These are phyloP conservation scores for Parnassius orleans DNA, from an alignment of 2,888 invertebrate species.

Conservation along the genomic window DNA sequence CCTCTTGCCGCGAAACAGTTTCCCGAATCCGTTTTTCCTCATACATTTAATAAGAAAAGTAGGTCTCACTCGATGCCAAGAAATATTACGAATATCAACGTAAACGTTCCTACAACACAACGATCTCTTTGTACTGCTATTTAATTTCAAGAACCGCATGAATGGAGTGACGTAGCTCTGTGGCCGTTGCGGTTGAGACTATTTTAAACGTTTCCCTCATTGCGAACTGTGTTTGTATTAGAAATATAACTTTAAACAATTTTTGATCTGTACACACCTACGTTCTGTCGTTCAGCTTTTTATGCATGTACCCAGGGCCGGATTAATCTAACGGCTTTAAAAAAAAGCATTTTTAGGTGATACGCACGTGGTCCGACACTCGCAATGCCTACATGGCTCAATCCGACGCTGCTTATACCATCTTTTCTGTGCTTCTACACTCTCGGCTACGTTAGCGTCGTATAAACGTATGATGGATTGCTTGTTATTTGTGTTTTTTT, in stretches of 20 bases:
- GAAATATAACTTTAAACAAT: not conserved
- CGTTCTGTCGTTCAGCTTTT: too few relatives aligned
- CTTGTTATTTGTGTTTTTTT: too few relatives aligned
- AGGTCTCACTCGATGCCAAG: conserved; percentile 11
- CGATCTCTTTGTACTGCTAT: conserved; percentile 11
- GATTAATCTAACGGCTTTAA: too few relatives aligned
- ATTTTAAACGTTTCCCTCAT: conserved; percentile 16
- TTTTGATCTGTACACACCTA: too few relatives aligned
- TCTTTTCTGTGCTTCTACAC: too few relatives aligned
- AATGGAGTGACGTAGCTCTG: conserved; percentile 12
- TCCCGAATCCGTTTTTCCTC: conserved; percentile 15
- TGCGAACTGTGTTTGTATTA: not conserved
- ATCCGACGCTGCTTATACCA: too few relatives aligned
- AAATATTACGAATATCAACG: conserved; percentile 10
- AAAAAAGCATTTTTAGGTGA: too few relatives aligned
- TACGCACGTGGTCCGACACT: too few relatives aligned
- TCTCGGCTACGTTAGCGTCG: too few relatives aligned
- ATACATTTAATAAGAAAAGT: conserved; percentile 12
- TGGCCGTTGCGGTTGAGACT: conserved; percentile 7
- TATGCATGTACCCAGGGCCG: too few relatives aligned
- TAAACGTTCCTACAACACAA: conserved; percentile 16
- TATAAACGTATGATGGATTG: too few relatives aligned
- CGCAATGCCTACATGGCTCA: too few relatives aligned
- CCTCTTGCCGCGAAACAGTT: conserved; percentile 5
- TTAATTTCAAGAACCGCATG: conserved; percentile 21